These are phyloP conservation scores for Paralvinella palmiformis DNA, from an alignment of 1,140 invertebrate species.

Conservation along the genomic window DNA sequence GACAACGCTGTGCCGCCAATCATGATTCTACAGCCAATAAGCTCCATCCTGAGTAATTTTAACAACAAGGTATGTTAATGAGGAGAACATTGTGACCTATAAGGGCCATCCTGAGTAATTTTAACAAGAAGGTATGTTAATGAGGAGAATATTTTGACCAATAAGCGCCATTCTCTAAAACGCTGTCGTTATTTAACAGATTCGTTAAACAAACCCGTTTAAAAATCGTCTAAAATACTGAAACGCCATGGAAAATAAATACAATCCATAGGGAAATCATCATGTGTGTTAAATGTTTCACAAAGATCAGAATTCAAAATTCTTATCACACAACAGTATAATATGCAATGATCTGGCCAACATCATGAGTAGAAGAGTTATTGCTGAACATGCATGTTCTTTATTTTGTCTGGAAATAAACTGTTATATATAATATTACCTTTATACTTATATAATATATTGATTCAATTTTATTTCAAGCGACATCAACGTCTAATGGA, in stretches of 20 bases:
- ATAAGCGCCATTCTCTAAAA: conserved; percentile 96
- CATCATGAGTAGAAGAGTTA: too few species aligned
- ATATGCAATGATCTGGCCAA: too few species aligned
- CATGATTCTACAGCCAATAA: conserved; percentile 92
- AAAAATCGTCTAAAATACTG: too few species aligned
- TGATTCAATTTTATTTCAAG: conserved; percentile 1
- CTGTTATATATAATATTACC: neutral
- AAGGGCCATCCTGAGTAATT: conserved; percentile 93
- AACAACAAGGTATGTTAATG: conserved; percentile 80
- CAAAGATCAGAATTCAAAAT: too few species aligned
- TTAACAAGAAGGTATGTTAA: conserved; percentile 85
- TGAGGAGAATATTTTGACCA: conserved; percentile 58
- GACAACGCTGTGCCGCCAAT: conserved; percentile 86
- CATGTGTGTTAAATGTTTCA: too few species aligned
- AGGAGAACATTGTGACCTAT: conserved; percentile 76
- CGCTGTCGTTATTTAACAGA: too few species aligned
- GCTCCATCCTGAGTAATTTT: conserved; percentile 93
- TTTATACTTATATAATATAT: neutral
- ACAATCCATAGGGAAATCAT: too few species aligned
- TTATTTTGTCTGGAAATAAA: neutral
- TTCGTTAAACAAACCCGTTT: too few species aligned
- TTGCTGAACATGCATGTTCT: neutral
- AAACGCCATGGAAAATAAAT: too few species aligned
- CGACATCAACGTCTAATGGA: conserved; percentile 11
- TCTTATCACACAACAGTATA: too few species aligned